These are phyloP conservation scores for Sialis lutaria DNA, from an alignment of 2,888 invertebrate species.

Conservation along the genomic window DNA sequence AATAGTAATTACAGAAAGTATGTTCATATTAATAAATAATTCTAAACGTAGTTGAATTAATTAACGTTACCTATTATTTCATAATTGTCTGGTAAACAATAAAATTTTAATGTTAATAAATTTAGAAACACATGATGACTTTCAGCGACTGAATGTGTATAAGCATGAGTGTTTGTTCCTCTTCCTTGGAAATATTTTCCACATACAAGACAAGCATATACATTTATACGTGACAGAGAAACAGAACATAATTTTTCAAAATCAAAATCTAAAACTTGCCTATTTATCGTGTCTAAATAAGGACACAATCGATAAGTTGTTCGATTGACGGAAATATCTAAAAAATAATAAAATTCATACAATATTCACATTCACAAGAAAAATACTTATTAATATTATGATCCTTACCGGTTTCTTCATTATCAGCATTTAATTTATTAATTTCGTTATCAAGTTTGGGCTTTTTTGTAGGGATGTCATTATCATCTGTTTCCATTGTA, in stretches of 20 bases:
- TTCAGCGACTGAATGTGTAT: slow-evolving; percentile 96
- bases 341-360: background rate
- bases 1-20: slow-evolving; percentile 4
- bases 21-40: background rate
- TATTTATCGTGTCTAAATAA: slow-evolving; percentile 94
- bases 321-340: background rate
- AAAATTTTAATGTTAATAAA: slow-evolving; percentile 90
- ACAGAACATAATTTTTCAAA: slow-evolving; percentile 99
- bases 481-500: too few species aligned
- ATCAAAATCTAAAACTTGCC: slow-evolving; percentile 94
- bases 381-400: background rate
- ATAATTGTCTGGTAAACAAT: slow-evolving; percentile 98
- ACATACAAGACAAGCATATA: slow-evolving; percentile 97
- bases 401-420: too few species aligned
- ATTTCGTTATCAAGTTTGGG: too few species aligned
- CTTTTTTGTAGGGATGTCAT: too few species aligned
- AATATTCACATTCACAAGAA: background rate
- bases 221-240: slow-evolving; percentile 94
- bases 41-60: background rate
- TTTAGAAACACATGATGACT: slow-evolving; percentile 97
- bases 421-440: too few species aligned
- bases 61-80: slow-evolving; percentile 75
- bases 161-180: slow-evolving; percentile 96
- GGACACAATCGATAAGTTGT: slow-evolving; percentile 61
- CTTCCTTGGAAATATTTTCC: slow-evolving; percentile 97